Conservation (phyloP, 2,888 invertebrate genomes). For the Pharmacophagus antenor region DNA sequence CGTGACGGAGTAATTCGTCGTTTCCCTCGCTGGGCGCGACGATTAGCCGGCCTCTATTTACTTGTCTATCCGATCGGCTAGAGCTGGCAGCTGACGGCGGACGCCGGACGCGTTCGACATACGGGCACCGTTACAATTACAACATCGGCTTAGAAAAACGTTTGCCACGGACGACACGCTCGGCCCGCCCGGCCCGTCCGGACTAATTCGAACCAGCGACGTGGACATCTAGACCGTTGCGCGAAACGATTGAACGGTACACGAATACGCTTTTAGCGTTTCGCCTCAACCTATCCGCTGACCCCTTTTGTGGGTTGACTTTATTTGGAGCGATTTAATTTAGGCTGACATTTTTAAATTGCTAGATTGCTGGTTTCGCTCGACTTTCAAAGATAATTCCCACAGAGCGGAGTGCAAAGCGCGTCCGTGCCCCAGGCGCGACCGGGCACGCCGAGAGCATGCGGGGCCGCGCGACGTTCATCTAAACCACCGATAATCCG, state of each 20-base stretch:
- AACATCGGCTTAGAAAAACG: slow-evolving; percentile 78
- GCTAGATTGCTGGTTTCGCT: slow-evolving; percentile 20
- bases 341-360: slow-evolving; percentile 9
- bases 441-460: slow-evolving; percentile 61
- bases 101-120: slow-evolving; percentile 66
- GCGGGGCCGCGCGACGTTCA: slow-evolving; percentile 59
- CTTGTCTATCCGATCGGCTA: slow-evolving; percentile 68
- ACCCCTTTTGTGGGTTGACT: slow-evolving; percentile 6
- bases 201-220: slow-evolving; percentile 48
- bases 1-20: slow-evolving; percentile 77
- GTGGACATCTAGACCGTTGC: slow-evolving; percentile 54
- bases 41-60: slow-evolving; percentile 78
- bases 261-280: slow-evolving; percentile 25
- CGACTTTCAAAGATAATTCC: slow-evolving; percentile 42
- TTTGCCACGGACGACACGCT: slow-evolving; percentile 67
- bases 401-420: slow-evolving; percentile 59
- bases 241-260: slow-evolving; percentile 52
- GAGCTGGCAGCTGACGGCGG: slow-evolving; percentile 75
- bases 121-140: slow-evolving; percentile 77
- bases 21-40: slow-evolving; percentile 75
- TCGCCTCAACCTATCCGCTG: slow-evolving; percentile 13
- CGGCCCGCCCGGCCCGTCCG: slow-evolving; percentile 52
- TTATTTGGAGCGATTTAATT: slow-evolving; percentile 5
- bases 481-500: slow-evolving; percentile 66
- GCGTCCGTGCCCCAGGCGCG: slow-evolving; percentile 65